Evolutionary conservation across 2,113 vertebrate genomes (phyloP).

Genomic region (Ailurus styani): DNA sequence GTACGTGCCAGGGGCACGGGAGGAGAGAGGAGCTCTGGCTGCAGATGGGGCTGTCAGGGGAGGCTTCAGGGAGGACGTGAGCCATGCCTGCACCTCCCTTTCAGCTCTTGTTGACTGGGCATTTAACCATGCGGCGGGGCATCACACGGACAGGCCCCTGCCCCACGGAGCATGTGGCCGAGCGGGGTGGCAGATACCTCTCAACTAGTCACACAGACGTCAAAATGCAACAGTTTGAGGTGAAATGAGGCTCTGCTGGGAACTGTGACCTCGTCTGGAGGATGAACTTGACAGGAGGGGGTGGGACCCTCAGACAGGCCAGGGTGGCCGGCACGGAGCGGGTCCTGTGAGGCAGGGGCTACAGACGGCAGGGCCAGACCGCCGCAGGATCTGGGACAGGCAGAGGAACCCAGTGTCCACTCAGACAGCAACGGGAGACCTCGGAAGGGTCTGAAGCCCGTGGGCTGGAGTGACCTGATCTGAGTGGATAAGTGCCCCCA

Average conservation of each 20-base stretch:
- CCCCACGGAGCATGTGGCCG: rapidly evolving
- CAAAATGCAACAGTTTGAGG: not conserved
- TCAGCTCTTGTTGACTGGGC: not conserved
- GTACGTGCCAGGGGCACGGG: rapidly evolving
- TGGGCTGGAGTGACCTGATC: not conserved
- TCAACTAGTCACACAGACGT: not conserved
- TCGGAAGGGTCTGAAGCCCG: not conserved
- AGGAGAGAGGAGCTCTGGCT: rapidly evolving
- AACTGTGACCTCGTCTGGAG: not conserved
- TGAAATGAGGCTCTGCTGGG: not conserved
- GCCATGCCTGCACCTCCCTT: too few relatives aligned
- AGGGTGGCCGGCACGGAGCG: rapidly evolving
- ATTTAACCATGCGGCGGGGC: rapidly evolving
- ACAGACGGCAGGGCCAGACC: too few relatives aligned
- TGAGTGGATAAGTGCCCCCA: rapidly evolving
- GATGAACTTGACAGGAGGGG: not conserved
- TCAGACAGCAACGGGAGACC: rapidly evolving
- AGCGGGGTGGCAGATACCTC: not conserved
- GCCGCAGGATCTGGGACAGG: rapidly evolving
- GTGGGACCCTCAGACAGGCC: not conserved
- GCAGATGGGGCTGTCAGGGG: rapidly evolving
- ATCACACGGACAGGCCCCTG: not conserved
- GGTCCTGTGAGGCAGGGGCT: not conserved
- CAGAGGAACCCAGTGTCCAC: not conserved
- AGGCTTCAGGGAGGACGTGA: not conserved